phyloP scores from a whole-genome alignment of 2,797 vertebrate genomes.

The Hybognathus amarus region DNA sequence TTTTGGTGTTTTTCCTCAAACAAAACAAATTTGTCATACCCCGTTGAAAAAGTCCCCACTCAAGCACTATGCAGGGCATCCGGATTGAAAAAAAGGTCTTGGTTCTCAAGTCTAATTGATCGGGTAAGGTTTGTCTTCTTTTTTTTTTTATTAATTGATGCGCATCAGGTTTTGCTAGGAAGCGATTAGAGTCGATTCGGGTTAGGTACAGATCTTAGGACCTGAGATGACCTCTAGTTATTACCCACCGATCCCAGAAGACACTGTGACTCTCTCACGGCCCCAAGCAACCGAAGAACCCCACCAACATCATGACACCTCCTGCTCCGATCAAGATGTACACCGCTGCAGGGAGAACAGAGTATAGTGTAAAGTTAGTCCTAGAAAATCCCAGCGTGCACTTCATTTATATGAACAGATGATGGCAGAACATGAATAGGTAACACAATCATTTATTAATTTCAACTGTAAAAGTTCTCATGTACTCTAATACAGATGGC shows the following conservation, averaged over 20 bases:
- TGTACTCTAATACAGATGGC: background rate
- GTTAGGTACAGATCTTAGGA: background rate
- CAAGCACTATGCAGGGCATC: background rate
- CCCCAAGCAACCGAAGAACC: slow-evolving; percentile 96
- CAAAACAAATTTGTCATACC: background rate
- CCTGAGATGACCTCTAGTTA: background rate
- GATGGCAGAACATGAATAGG: slow-evolving; percentile 63
- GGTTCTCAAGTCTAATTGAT: background rate
- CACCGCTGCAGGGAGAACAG: slow-evolving; percentile 79
- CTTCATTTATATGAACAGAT: slow-evolving; percentile 60
- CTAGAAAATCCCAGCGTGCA: slow-evolving; percentile 47
- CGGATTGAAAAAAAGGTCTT: background rate
- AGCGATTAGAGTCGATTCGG: background rate
- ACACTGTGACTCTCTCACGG: slow-evolving; percentile 93
- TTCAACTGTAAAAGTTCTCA: background rate
- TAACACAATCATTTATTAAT: slow-evolving; percentile 8
- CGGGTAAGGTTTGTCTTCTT: background rate
- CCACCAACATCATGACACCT: slow-evolving; percentile 91
- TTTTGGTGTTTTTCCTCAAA: no score
- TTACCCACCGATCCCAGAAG: slow-evolving; percentile 92
- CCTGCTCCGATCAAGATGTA: slow-evolving; percentile 93
- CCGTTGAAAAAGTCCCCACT: background rate
- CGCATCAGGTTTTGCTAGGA: background rate
- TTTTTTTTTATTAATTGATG: background rate
- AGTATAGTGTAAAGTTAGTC: background rate